Conservation (phyloP, 2,888 invertebrate genomes). For the Glaucopsyche alexis region DNA sequence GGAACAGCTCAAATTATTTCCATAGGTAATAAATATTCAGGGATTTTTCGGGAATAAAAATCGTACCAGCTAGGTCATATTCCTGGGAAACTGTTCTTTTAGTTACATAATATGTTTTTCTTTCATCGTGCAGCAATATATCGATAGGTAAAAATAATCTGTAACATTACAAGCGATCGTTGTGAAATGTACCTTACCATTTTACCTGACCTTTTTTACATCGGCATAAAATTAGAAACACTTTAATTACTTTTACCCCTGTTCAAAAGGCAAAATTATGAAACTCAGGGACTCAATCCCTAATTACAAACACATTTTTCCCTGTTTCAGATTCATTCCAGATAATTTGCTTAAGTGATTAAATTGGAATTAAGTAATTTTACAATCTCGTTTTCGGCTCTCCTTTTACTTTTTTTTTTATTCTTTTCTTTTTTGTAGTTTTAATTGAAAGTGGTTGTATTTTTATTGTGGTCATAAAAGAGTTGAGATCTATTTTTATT, state of each 20-base stretch:
- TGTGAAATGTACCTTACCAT: neutral
- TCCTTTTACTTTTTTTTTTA: neutral
- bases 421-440: neutral
- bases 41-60: too few relatives aligned
- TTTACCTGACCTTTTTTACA: slow-evolving; percentile 3
- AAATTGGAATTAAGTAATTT: slow-evolving; percentile 18
- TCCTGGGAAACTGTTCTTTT: too few relatives aligned
- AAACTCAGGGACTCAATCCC: neutral
- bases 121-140: too few relatives aligned
- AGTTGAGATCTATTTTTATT: too few relatives aligned
- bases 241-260: slow-evolving; percentile 3
- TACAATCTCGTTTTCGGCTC: neutral
- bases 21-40: too few relatives aligned
- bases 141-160: too few relatives aligned
- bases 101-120: too few relatives aligned
- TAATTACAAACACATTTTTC: slow-evolving; percentile 40
- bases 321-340: slow-evolving; percentile 33
- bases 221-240: neutral
- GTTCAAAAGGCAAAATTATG: slow-evolving; percentile 14
- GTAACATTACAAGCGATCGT: too few relatives aligned
- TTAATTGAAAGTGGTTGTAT: neutral
- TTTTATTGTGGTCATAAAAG: too few relatives aligned
- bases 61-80: too few relatives aligned
- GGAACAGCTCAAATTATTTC: too few relatives aligned
- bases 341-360: slow-evolving; percentile 19